phyloP scores from a whole-genome alignment of 2,797 vertebrate genomes.

The Oceanodroma leucorhoa region DNA sequence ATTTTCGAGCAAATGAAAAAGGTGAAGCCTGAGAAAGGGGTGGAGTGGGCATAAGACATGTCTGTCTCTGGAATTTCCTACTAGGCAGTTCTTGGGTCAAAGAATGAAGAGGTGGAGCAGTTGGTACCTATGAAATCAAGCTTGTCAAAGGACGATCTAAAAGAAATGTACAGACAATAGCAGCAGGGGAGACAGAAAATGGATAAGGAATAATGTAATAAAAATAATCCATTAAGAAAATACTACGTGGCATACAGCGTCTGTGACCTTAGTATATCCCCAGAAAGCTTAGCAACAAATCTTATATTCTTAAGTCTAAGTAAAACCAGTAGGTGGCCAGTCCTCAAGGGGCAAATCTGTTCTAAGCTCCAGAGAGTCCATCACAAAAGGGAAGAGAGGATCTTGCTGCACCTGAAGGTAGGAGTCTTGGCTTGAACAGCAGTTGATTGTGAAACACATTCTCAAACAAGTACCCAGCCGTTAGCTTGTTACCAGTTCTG shows the following conservation, averaged over 20 bases:
- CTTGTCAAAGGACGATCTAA: background rate
- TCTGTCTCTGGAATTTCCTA: background rate
- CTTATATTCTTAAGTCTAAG: background rate
- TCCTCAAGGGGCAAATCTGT: background rate
- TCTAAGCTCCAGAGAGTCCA: background rate
- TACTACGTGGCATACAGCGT: background rate
- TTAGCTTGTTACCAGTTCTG: background rate
- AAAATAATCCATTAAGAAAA: background rate
- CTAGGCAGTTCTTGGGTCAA: background rate
- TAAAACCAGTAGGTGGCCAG: background rate
- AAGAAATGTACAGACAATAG: background rate
- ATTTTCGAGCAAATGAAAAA: background rate
- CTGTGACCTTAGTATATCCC: background rate
- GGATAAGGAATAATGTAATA: background rate
- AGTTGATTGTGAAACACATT: background rate
- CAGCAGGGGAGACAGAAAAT: background rate
- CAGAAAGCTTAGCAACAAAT: background rate
- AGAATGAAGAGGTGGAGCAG: background rate
- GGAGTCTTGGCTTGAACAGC: background rate
- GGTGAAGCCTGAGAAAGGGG: background rate
- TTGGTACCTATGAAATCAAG: background rate
- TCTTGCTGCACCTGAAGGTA: background rate
- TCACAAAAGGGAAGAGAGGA: background rate
- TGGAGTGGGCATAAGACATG: background rate
- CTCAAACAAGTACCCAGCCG: background rate